A percentile compares a stretch with the other conserved stretches of the same genome.
phyloP scores from a whole-genome alignment of 2,113 vertebrate genomes.

The Noturus placidus region DNA sequence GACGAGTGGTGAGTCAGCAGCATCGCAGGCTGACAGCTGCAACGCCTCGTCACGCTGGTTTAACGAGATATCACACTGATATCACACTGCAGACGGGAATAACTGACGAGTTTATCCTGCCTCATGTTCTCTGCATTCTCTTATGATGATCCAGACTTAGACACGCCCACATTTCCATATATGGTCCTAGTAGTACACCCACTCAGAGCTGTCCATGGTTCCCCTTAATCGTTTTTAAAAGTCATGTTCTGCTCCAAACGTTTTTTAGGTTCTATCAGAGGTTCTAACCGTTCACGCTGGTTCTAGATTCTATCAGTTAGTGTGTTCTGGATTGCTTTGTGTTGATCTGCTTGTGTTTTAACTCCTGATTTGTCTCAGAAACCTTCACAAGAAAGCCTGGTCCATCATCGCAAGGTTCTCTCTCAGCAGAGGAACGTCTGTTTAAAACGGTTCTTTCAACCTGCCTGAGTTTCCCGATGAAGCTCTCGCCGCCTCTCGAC shows the following conservation, averaged over 20 bases:
- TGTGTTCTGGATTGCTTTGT: not conserved
- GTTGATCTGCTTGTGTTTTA: not conserved
- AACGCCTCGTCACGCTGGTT: not conserved
- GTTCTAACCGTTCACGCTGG: not conserved
- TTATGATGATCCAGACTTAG: not conserved
- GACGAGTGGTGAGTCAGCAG: not conserved
- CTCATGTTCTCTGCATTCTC: not conserved
- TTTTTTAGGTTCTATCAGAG: not conserved
- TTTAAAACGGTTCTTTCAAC: conserved; percentile 1
- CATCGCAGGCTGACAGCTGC: not conserved
- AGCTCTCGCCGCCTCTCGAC: conserved; percentile 96
- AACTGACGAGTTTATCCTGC: not conserved
- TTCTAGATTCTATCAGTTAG: not conserved
- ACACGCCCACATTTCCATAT: not conserved
- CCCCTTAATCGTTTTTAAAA: not conserved
- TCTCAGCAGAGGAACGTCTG: not conserved
- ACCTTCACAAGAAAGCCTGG: not conserved
- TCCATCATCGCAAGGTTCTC: not conserved
- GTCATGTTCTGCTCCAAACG: not conserved
- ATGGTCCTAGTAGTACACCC: not conserved
- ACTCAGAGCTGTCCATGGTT: not conserved
- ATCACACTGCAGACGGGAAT: not conserved
- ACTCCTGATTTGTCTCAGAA: not conserved
- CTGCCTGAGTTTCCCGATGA: conserved; percentile 96
- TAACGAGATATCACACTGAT: not conserved